Evolutionary conservation across 2,797 vertebrate genomes (phyloP), one percentile per base, ranked within the genome.

Genomic region (Rhinogobio ventralis): DNA sequence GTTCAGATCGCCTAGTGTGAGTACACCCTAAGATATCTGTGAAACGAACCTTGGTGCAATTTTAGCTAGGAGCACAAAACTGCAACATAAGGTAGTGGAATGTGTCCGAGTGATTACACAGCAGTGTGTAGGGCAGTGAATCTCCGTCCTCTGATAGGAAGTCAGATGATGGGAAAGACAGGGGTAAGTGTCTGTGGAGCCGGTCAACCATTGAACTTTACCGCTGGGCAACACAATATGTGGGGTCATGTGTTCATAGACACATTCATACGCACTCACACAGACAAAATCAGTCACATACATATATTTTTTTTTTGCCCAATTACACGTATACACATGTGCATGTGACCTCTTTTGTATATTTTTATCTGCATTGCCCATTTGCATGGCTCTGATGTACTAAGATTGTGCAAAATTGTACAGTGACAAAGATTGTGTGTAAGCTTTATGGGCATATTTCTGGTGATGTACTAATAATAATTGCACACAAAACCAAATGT

Each of bases 241-340:
- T 73, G 42, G 13, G 55, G 74, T 23, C 76, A 80, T 84, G 68
- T 62, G 69, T 80, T 55, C 82, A 80, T 23, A 45, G 39, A 75
- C 19, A 57, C 19, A 71, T 7, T 57, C 9, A 25, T 60, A 57
- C 23, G n/a, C 55, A 57, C 55, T n/a, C 23, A 60, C 55, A 57
- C 23, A 14, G 3, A 46, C 45, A 14, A 46, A 46, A 46, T 46
- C 45, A 46, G 23, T 11, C 8, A 57, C 13, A 67, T 28, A 78
- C 39, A 39, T 33, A 74, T 20, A 55, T 23, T 9, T 3, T 23
- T 57, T 10, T 36, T n/a, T 11, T 23, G 36, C 76, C 45, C 25
- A 64, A 51, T 79, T 69, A 51, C 49, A 76, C 30, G 82, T 42
- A 67, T 57, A 67, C 49, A 69, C 36, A 57, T 11, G 46, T 46